Evolutionary conservation across 2,113 vertebrate species (phyloP).

Genomic region (Actinemys pallida): DNA sequence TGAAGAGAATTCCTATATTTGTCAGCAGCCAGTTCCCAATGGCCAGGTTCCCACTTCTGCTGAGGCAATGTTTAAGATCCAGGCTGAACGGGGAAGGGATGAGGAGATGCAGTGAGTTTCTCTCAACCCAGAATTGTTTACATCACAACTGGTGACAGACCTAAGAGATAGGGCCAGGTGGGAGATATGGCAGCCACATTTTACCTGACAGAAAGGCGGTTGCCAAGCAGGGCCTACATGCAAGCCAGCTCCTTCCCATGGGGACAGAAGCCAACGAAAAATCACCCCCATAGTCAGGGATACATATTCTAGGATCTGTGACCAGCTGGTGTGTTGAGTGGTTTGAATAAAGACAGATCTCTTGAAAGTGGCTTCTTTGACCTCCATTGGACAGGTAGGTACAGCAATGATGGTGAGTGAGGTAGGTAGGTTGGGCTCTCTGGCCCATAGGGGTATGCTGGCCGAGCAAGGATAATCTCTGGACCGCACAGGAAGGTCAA

Average conservation of each 20-base stretch:
- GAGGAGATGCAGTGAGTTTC: background rate
- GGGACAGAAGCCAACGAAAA: background rate
- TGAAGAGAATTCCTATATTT: conserved; percentile 49
- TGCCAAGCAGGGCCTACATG: background rate
- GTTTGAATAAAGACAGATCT: background rate
- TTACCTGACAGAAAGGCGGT: background rate
- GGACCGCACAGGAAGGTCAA: background rate
- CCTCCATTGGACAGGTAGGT: background rate
- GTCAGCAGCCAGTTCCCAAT: background rate
- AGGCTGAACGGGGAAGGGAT: background rate
- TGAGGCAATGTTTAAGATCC: background rate
- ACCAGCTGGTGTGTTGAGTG: background rate
- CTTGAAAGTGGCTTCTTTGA: background rate
- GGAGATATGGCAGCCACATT: background rate
- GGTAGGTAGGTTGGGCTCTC: background rate
- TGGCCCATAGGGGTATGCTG: background rate
- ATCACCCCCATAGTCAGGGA: background rate
- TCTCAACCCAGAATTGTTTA: background rate
- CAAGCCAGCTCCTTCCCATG: background rate
- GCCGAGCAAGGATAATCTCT: background rate
- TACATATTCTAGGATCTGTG: background rate
- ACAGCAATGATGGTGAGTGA: background rate
- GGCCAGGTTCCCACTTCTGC: background rate
- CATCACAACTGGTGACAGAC: conserved; percentile 14
- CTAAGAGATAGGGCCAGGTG: conserved; percentile 25